Base-by-base conservation (phyloP, 2,888 invertebrate species). In the Xestoiulus laeticollis region DNA sequence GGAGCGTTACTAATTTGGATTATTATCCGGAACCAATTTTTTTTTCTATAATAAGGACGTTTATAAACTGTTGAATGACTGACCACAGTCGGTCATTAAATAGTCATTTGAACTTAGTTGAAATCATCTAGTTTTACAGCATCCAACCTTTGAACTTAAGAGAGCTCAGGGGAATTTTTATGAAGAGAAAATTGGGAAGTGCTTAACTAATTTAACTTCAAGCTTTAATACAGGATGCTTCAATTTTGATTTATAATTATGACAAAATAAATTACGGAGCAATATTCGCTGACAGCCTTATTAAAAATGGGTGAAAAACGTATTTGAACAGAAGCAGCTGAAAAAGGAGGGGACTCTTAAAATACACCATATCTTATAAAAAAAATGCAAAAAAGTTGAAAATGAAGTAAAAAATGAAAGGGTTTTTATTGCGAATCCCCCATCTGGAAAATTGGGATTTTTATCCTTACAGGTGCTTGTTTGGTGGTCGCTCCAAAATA, bases 241-340 rank as follows among this genome's bases (percentile, higher is more conserved):
- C 68, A 68, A 68, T 68, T 68, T 68, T 68, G 68, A 68, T 68
- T 68, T 68, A 68, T 68, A 68, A 68, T 68, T 68, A 68, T 8
- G 26, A 59, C 19, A 68, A 1, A 68, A 22, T 68, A 68, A 68
- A 68, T 68, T 68, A 68, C 68, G 26, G 68, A 68, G 68, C 68
- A 68, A 68, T 68, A 68, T 68, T 68, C 68, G 68, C 26, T 68
- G 68, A 68, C 68, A 68, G n/a, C 68, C 68, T 4, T 26, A 68
- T 68, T 68, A 68, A 26, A 26, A 26, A 68, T 26, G 26, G 59
- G 68, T 1, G 12, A 3, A 68, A n/a, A 68, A n/a, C n/a, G 26
- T 68, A n/a, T 68, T 68, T 68, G 26, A 68, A 68, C n/a, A 68
- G 68, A 26, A 68, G 68, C 22, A 26, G 68, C 26, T 26, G 22